These are phyloP conservation scores for Sphecodes monilicornis DNA, from an alignment of 2,888 invertebrate genomes.

Conservation along the genomic window DNA sequence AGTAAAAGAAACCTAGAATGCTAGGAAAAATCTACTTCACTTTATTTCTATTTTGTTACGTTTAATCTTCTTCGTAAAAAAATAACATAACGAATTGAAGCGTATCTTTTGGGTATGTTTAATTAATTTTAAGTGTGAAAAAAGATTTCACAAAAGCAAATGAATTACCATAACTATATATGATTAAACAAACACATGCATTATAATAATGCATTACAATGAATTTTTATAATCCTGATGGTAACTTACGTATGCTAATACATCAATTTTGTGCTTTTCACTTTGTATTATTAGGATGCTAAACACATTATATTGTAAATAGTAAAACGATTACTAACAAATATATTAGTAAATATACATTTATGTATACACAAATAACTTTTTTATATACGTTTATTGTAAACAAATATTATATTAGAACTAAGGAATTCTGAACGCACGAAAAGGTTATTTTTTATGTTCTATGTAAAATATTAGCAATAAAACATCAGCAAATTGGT, in stretches of 20 bases:
- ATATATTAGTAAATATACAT: constrained; percentile 46
- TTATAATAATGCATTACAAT: constrained; percentile 21
- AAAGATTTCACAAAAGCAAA: neutral
- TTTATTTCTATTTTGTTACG: constrained; percentile 5
- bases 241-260: neutral
- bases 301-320: constrained; percentile 52
- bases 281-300: constrained; percentile 20
- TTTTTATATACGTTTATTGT: constrained; percentile 29
- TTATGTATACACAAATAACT: constrained; percentile 48
- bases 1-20: neutral
- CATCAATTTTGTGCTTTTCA: constrained; percentile 6
- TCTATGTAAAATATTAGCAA: constrained; percentile 16
- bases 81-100: constrained; percentile 23
- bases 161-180: constrained; percentile 3
- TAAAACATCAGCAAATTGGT: constrained; percentile 22
- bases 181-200: neutral
- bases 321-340: constrained; percentile 43
- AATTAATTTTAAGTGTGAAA: constrained; percentile 6
- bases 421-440: constrained; percentile 4
- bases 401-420: constrained; percentile 16
- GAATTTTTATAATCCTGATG: constrained; percentile 12
- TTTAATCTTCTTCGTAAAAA: neutral
- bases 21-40: neutral
- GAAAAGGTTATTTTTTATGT: constrained; percentile 22
- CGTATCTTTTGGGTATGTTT: neutral